These are phyloP conservation scores for Clostera curtula DNA, from an alignment of 2,888 invertebrate genomes.

Conservation along the genomic window DNA sequence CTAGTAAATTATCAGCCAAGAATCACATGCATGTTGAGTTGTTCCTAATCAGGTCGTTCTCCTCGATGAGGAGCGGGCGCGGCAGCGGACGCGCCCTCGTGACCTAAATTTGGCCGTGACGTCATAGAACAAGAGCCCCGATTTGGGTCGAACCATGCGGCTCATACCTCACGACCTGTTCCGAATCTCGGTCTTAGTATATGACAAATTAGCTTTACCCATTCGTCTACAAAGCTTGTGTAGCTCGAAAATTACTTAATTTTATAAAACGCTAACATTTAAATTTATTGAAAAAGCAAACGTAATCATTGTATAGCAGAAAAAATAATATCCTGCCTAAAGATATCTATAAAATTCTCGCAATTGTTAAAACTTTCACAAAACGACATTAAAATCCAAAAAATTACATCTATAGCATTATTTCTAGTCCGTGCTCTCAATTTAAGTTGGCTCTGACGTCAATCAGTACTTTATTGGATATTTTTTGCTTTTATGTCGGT, in stretches of 20 bases:
- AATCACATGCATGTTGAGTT: conserved; percentile 1
- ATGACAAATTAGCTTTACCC: conserved; percentile 26
- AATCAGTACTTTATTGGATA: too few relatives aligned
- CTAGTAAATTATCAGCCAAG: too few relatives aligned
- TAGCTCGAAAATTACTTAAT: not conserved
- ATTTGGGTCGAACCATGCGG: conserved; percentile 51
- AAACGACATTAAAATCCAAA: too few relatives aligned
- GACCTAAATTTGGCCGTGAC: conserved; percentile 66
- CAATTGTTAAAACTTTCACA: too few relatives aligned
- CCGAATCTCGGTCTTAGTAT: conserved; percentile 25
- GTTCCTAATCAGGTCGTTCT: conserved; percentile 22
- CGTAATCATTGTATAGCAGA: too few relatives aligned
- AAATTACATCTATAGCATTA: too few relatives aligned
- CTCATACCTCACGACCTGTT: conserved; percentile 28
- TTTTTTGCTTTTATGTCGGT: too few relatives aligned
- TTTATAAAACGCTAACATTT: not conserved
- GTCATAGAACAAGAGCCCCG: conserved; percentile 53
- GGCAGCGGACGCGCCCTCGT: conserved; percentile 44
- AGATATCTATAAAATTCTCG: too few relatives aligned
- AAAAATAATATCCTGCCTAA: too few relatives aligned
- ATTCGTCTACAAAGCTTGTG: not conserved
- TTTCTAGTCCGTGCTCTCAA: too few relatives aligned
- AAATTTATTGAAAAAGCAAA: too few relatives aligned
- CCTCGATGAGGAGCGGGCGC: conserved; percentile 22
- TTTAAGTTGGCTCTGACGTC: too few relatives aligned